phyloP scores from a whole-genome alignment of 2,113 vertebrate genomes.

The Rhinolophus sinicus region DNA sequence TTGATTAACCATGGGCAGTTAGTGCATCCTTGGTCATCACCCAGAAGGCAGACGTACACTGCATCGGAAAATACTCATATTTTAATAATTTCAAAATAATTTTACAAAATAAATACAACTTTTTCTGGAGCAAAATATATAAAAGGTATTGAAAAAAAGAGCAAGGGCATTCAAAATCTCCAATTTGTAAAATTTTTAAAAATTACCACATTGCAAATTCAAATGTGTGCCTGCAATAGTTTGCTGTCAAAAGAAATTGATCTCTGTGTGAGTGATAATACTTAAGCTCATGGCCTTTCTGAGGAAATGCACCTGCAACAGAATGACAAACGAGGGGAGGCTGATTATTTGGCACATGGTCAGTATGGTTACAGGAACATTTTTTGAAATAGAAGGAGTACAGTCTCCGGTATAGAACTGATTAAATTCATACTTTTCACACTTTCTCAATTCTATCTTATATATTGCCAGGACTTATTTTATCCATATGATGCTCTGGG shows the following conservation, averaged over 20 bases:
- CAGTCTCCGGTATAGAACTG: background rate
- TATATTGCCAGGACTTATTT: background rate
- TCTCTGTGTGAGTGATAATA: conserved; percentile 62
- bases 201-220: conserved; percentile 58
- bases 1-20: background rate
- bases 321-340: conserved; percentile 32
- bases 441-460: background rate
- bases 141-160: background rate
- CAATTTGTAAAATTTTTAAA: conserved; percentile 29
- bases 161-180: conserved; percentile 6
- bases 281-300: conserved; percentile 21
- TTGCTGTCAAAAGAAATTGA: conserved; percentile 71
- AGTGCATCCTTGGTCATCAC: background rate
- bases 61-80: background rate
- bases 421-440: conserved; percentile 22
- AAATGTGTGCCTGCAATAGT: conserved; percentile 65
- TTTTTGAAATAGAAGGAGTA: conserved; percentile 21
- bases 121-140: background rate
- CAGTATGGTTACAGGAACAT: background rate
- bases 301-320: conserved; percentile 41
- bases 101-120: background rate
- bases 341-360: background rate
- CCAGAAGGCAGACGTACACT: background rate
- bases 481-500: background rate
- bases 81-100: background rate